Evolutionary conservation across 2,888 invertebrate species (phyloP), one percentile per base, ranked within the genome.

Genomic region (Sceliomorpha sp.): DNA sequence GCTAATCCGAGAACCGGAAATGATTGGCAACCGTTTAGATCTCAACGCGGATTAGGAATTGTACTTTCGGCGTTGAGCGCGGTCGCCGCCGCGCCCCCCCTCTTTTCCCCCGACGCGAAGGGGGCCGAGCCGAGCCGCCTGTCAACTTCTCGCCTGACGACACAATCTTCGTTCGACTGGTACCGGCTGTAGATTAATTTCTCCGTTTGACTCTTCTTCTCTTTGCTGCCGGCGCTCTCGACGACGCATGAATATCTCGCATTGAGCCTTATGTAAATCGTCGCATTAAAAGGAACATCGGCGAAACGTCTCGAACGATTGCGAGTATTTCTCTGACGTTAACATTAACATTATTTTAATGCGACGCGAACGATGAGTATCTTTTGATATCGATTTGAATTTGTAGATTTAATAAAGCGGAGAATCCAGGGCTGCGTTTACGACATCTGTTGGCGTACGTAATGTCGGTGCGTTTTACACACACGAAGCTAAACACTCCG

Each of bases 1-100:
- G 77, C 80, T 88, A 88, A 88, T 88, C 88, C 86, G 80, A 86
- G 77, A 87, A 87, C 88, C 87, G 87, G 88, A 88, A 88, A 88
- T 87, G 87, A 88, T 88, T 87, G 88, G 87, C 87, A 88, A 88
- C 85, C 88, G 88, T 88, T 88, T 88, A 87, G 87, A 88, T 83
- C 77, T 79, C 74, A 64, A 66, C 72, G 71, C 70, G 81, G 81
- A 81, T 82, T 81, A 82, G 79, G n/a, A 79, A 79, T 80, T 80
- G 78, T 80, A 69, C 60, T 67, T 72, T 58, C 47, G 66, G 56
- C 70, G 56, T 62, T 50, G 58, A 66, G 64, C 62, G 68, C 62
- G 58, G 66, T 47, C 62, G 37, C 56, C 63, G 60, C 45, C 67
- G 47, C 62, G 37, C 56, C 63, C 63, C 45, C 51, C 50, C 42